Evolutionary conservation across 2,888 invertebrate genomes (phyloP).

Genomic region (Drosophila siamana): DNA sequence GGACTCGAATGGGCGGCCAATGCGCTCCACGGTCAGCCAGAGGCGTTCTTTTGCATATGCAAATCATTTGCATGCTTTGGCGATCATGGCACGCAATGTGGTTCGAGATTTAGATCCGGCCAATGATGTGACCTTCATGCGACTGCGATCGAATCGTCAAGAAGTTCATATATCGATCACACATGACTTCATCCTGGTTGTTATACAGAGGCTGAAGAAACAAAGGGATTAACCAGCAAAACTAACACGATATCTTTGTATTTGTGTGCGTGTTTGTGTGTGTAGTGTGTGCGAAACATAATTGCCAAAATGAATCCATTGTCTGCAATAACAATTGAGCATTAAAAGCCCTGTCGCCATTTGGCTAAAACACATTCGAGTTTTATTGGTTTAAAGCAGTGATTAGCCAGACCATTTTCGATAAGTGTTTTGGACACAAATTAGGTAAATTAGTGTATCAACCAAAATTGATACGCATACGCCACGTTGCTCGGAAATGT

Average conservation of each 20-base stretch:
- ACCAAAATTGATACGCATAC: constrained; percentile 2
- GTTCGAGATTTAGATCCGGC: constrained; percentile 72
- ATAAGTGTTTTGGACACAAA: constrained; percentile 9
- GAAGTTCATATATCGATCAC: constrained; percentile 63
- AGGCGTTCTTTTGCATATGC: constrained; percentile 43
- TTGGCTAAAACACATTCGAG: background rate
- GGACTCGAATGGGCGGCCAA: constrained; percentile 45
- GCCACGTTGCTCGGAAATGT: background rate
- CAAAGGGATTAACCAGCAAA: background rate
- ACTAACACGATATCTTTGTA: background rate
- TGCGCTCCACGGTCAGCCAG: constrained; percentile 60
- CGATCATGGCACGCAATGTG: constrained; percentile 69
- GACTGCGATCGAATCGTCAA: constrained; percentile 53
- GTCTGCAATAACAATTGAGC: background rate
- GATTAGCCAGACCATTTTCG: constrained; percentile 1
- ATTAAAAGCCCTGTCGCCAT: background rate
- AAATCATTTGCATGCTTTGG: constrained; percentile 38
- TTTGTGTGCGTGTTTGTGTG: background rate
- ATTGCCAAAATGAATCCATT: background rate
- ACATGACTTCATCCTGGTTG: constrained; percentile 53
- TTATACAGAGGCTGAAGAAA: constrained; percentile 49
- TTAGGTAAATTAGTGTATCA: constrained; percentile 1
- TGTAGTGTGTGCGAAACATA: constrained; percentile 7
- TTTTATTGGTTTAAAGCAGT: background rate
- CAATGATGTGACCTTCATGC: constrained; percentile 68